Base-by-base conservation (phyloP, 1,140 invertebrate species). In the Solen grandis region DNA sequence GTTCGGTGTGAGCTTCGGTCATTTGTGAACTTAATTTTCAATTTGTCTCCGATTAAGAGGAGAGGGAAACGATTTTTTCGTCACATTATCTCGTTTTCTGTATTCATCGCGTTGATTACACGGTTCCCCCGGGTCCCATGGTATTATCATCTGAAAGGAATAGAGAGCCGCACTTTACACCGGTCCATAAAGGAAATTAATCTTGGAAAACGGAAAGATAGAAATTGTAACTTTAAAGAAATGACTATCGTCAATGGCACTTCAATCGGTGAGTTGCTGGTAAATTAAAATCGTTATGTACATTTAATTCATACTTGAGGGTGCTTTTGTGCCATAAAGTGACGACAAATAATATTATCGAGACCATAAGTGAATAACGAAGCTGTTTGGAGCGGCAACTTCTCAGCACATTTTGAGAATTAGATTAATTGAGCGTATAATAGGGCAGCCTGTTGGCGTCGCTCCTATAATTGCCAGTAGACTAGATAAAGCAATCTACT, bases 1-100 rank as follows among this genome's bases (percentile, higher is more conserved):
- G 55, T 35, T 80, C 77, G 65, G 63, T 78, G 75, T 72, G 77
- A 16, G 33, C 19, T 50, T 33, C 46, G 50, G 59, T 68, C 59
- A 80, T 72, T 80, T 72, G 77, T 62, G 68, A 80, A 80, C 59
- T 80, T 80, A 80, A 80, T 80, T 80, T 80, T 72, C 77, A 80
- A 80, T 80, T 80, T 80, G 77, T 80, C 77, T 80, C 68, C 54
- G 35, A 80, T 80, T 80, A 80, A 55, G 35, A 62, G 66, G 57
- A 59, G 54, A 35, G 36, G 46, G 31, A 62, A 72, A 70, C 77
- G 77, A 78, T 80, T 80, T 80, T 80, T 63, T 65, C 66, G 35
- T 33, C 77, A 60, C 77, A 80, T 80, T 80, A 80, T 63, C 41
- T 41, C 68, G 77, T 80, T 62, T 41, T 35, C 14, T 55, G 50